These are phyloP conservation scores for Austrolebias charrua DNA, from an alignment of 2,797 vertebrate genomes.

Conservation along the genomic window DNA sequence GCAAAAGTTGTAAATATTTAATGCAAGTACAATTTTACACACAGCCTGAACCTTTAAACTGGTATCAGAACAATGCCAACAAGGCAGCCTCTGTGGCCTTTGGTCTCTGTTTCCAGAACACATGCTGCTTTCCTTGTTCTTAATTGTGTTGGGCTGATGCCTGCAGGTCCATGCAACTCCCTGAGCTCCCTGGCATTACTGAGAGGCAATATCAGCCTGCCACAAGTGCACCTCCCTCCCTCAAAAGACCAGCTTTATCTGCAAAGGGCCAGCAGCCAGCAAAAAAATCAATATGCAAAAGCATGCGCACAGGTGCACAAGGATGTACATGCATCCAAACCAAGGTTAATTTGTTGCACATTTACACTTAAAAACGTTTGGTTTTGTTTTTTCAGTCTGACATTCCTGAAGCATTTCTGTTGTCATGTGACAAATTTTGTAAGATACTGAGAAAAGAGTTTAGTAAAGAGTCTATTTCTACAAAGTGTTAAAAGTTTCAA, in stretches of 20 bases:
- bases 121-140: constrained; percentile 66
- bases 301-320: constrained; percentile 65
- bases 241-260: constrained; percentile 75
- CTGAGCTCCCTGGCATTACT: constrained; percentile 67
- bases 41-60: constrained; percentile 50
- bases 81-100: constrained; percentile 49
- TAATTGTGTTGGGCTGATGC: constrained; percentile 77
- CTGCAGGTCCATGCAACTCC: constrained; percentile 61
- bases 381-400: constrained; percentile 40
- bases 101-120: constrained; percentile 44
- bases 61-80: constrained; percentile 56
- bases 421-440: constrained; percentile 46
- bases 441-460: constrained; percentile 23
- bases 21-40: constrained; percentile 56
- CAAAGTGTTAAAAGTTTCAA: constrained; percentile 27
- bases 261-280: constrained; percentile 79
- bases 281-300: constrained; percentile 71
- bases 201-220: constrained; percentile 66
- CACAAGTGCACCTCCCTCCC: constrained; percentile 61
- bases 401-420: constrained; percentile 52
- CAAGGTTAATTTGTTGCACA: constrained; percentile 72
- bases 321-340: constrained; percentile 58
- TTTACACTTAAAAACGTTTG: constrained; percentile 37
- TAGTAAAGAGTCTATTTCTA: not conserved
- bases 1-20: constrained; percentile 45